Conservation (phyloP, 1,140 invertebrate genomes). For the Drosophila ambigua region DNA sequence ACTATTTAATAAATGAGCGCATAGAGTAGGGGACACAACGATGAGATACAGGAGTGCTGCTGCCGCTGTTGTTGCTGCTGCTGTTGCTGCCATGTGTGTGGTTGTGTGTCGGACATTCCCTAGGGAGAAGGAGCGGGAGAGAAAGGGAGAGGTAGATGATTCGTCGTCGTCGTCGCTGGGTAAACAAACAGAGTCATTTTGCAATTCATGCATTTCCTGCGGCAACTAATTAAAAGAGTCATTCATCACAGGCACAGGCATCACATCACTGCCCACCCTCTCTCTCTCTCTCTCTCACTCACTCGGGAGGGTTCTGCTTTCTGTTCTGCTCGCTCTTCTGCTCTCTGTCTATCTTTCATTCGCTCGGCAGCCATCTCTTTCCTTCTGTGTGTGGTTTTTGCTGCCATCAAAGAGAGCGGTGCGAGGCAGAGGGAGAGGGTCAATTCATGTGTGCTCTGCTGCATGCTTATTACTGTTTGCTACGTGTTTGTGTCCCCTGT, state of each 20-base stretch:
- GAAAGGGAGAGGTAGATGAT: conserved; percentile 13
- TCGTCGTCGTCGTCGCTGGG: conserved; percentile 62
- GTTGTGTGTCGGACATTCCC: conserved; percentile 25
- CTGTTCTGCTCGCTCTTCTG: background rate
- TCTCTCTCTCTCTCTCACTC: conserved; percentile 2
- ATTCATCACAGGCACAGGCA: conserved; percentile 82
- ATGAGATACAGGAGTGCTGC: conserved; percentile 36
- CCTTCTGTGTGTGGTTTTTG: conserved; percentile 38
- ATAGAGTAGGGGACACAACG: conserved; percentile 56
- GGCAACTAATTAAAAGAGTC: conserved; percentile 84
- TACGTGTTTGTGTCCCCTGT: conserved; percentile 68
- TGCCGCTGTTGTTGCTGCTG: too few relatives aligned
- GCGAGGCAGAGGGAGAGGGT: conserved; percentile 3
- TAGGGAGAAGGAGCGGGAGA: conserved; percentile 25
- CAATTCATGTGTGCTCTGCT: conserved; percentile 65
- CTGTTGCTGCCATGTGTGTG: conserved; percentile 16
- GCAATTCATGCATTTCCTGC: conserved; percentile 84
- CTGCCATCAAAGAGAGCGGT: conserved; percentile 17
- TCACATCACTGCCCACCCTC: conserved; percentile 65
- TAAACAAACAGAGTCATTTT: conserved; percentile 83
- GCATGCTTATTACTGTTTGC: conserved; percentile 81
- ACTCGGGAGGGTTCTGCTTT: too few relatives aligned
- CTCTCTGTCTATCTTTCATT: background rate
- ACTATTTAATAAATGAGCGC: conserved; percentile 83
- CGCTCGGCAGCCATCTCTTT: background rate